Base-by-base conservation (phyloP, 2,888 invertebrate genomes). In the Electrophaes corylata region DNA sequence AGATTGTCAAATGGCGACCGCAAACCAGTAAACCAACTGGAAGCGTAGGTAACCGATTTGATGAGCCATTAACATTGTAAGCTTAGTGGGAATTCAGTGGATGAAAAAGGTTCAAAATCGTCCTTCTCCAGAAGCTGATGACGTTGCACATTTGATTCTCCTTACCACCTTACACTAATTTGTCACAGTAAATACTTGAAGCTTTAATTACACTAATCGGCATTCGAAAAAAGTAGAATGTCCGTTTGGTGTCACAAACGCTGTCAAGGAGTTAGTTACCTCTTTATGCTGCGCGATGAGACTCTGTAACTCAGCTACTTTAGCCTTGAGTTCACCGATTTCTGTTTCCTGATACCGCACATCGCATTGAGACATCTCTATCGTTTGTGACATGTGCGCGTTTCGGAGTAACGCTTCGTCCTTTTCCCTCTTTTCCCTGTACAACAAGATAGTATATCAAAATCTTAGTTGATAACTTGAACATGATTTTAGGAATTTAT, bases 331-430 rank as follows among this genome's bases (percentile, higher is more conserved):
- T 6, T 95, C 95, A 1, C 83, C 79, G 55, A 93, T 92, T 78
- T 95, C 95, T 0, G 81, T 78, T 77, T 95, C 94, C 70, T 96
- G 95, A 64, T 94, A 93, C 16, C 95, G 92, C 77, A 95, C 93
- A 69, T 96, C 94, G 73, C 96, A 95, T 73, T 94, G 94, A 1
- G 95, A 93, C 74, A 96, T 92, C 80, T 96, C 96, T 71, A 96
- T 93, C 63, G 95, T 95, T 79, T 96, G 96, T 0, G 96, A 96
- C 71, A 96, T 94, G 85, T 96, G 95, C 1, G 96, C 96, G 79
- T 96, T 97, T 45, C 96, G 92, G 52, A 97, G 78, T 47, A 96
- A 81, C 0, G 95, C 95, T 2, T 94, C 94, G 75, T 96, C 95
- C 74, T 96, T 96, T 66, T 96, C 96, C 6, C 94, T 93, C 45